Conservation (phyloP, 2,888 invertebrate genomes). For the Galerucella pusilla region DNA sequence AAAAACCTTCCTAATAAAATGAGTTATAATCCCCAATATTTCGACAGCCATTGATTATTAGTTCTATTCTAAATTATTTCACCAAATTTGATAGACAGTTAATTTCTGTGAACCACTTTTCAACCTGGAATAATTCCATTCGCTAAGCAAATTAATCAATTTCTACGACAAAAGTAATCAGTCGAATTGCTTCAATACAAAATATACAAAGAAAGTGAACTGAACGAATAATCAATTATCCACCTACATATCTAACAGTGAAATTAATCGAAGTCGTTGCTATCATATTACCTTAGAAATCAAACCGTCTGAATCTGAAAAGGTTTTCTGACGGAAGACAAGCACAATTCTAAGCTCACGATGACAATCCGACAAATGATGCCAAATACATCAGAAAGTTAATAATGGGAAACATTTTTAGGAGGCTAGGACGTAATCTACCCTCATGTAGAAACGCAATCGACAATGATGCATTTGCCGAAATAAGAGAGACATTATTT, state of each 20-base stretch:
- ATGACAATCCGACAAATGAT: constrained; percentile 28
- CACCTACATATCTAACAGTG: background rate
- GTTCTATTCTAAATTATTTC: too few relatives aligned
- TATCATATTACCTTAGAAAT: background rate
- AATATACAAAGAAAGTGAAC: background rate
- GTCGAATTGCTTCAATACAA: background rate
- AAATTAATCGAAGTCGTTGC: background rate
- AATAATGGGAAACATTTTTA: constrained; percentile 33
- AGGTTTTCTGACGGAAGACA: background rate
- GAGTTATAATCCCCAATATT: too few relatives aligned
- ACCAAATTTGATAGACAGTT: too few relatives aligned
- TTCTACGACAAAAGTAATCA: background rate
- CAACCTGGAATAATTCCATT: background rate
- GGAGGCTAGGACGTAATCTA: constrained; percentile 34
- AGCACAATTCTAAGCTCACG: constrained; percentile 2
- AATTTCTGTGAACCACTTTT: background rate
- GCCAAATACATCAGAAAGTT: constrained; percentile 29
- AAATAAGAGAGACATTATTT: constrained; percentile 12
- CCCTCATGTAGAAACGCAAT: constrained; percentile 16
- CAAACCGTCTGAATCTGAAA: background rate
- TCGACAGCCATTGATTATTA: too few relatives aligned
- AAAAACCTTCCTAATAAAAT: too few relatives aligned
- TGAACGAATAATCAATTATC: background rate
- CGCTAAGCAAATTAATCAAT: background rate
- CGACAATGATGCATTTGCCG: constrained; percentile 29